Evolutionary conservation across 2,113 vertebrate species (phyloP), one percentile per base, ranked within the genome.

Genomic region (Psammodynastes pulverulentus): DNA sequence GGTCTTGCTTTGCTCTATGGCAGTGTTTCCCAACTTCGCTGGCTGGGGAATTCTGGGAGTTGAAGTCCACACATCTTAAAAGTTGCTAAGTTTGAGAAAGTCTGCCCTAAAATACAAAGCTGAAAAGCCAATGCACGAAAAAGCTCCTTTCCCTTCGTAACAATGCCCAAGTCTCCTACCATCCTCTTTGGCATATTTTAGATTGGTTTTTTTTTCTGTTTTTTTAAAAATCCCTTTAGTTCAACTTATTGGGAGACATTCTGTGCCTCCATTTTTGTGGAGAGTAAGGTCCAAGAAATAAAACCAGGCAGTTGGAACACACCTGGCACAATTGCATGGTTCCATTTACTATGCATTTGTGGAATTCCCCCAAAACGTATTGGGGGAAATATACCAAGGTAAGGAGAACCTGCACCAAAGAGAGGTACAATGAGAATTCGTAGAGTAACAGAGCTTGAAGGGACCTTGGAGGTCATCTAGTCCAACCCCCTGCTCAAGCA

Each of bases 391-490:
- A 39, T 39, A 34, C 13, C 62, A 67, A 34, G 12, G 4, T 72
- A 72, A 72, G n/a, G 62, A 72, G n/a, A 34, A 72, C n/a, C n/a
- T 72, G 34, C 17, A 79, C 17, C 34, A 84, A 67, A 67, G 29
- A 67, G 29, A n/a, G 46, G 0, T 39, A 17, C 0, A 10, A 9
- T 0, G 23, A 23, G 24, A 8, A n/a, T 46, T 26, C 7, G n/a
- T n/a, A n/a, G n/a, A n/a, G n/a, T n/a, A n/a, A n/a, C n/a, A n/a
- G n/a, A n/a, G n/a, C n/a, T n/a, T n/a, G n/a, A n/a, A n/a, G n/a
- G n/a, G n/a, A n/a, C n/a, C n/a, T n/a, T n/a, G n/a, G n/a, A n/a
- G n/a, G n/a, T n/a, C n/a, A n/a, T n/a, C n/a, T n/a, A n/a, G n/a
- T n/a, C n/a, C n/a, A n/a, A n/a, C n/a, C n/a, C n/a, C n/a, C n/a